Evolutionary conservation across 1,140 invertebrate species (phyloP), one percentile per base, ranked within the genome.

Genomic region (Eumaeus atala): DNA sequence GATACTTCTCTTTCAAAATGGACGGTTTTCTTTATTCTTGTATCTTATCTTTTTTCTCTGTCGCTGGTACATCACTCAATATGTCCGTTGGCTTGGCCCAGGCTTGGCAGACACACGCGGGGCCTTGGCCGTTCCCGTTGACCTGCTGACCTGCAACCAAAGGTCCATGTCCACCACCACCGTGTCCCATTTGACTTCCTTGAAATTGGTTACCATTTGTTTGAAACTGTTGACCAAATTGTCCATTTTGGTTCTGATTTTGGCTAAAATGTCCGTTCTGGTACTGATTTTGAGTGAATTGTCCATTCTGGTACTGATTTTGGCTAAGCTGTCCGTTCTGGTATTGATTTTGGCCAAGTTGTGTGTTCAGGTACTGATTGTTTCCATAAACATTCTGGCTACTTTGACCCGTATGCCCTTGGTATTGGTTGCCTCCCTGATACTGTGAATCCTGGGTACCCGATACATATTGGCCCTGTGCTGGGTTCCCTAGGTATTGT

Each of bases 31-130:
- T 28, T 28, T 6, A 28, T 28, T 28, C 21, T 28, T 28, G 21
- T 28, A 28, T 3, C n/a, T n/a, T n/a, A 28, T 28, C 21, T 28
- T 2, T 28, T 28, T 28, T 28, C 21, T 28, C 21, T 28, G 21
- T 28, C 6, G 21, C 2, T 28, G 21, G 21, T 3, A 6, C 21
- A 28, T 66, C 66, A 0, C 62, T 56, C 4, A 48, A 34, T 18
- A 65, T 64, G 11, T 47, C 47, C 18, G 6, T 21, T 11, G 62
- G 80, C 51, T 84, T 84, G 0, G 80, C 77, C 77, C 80, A 86
- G 0, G 80, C 74, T 59, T 84, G 80, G 44, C 83, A 86, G 9
- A 86, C 73, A 36, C 83, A 86, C 0, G 83, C 74, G 0, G 80
- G 83, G 0, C 80, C 83, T 8, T 68, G 66, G 3, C 52, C 59